Conservation (phyloP, 1,140 invertebrate species). For the Scaptomyza hsui region DNA sequence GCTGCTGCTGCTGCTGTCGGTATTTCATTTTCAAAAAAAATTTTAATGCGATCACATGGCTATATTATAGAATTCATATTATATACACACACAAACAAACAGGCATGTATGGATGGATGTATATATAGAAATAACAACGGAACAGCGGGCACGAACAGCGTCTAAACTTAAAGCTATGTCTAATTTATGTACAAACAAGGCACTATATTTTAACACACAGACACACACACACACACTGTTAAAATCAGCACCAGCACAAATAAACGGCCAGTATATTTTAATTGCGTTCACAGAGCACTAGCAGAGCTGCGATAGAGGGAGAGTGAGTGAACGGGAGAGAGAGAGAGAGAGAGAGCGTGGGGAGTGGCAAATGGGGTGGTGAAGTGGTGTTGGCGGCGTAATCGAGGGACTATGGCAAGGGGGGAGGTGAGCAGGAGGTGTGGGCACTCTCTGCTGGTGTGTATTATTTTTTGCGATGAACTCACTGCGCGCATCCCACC, state of each 20-base stretch:
- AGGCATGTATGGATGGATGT: constrained; percentile 9
- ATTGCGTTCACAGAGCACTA: constrained; percentile 53
- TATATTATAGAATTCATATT: constrained; percentile 47
- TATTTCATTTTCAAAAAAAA: constrained; percentile 34
- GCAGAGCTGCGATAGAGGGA: constrained; percentile 18
- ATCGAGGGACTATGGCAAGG: constrained; percentile 13
- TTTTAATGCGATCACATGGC: constrained; percentile 43
- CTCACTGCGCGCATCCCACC: constrained; percentile 72
- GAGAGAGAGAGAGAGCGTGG: constrained; percentile 20
- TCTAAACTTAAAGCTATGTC: constrained; percentile 56
- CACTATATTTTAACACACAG: constrained; percentile 70
- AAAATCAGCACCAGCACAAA: constrained; percentile 7
- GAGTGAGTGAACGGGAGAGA: neutral
- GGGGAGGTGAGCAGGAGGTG: neutral
- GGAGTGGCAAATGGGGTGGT: constrained; percentile 46
- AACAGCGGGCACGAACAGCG: constrained; percentile 40
- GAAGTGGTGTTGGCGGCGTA: constrained; percentile 31
- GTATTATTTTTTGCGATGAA: constrained; percentile 82
- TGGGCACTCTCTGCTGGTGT: constrained; percentile 46
- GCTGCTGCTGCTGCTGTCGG: constrained; percentile 14
- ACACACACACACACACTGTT: constrained; percentile 31
- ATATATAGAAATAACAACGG: constrained; percentile 35
- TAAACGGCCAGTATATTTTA: constrained; percentile 42
- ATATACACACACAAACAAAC: constrained; percentile 9
- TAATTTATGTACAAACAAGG: constrained; percentile 81